Percentiles rank a stretch among this genome's conserved stretches.
Conservation (phyloP, 2,888 invertebrate genomes). For the Trissolcus brochymenae region DNA sequence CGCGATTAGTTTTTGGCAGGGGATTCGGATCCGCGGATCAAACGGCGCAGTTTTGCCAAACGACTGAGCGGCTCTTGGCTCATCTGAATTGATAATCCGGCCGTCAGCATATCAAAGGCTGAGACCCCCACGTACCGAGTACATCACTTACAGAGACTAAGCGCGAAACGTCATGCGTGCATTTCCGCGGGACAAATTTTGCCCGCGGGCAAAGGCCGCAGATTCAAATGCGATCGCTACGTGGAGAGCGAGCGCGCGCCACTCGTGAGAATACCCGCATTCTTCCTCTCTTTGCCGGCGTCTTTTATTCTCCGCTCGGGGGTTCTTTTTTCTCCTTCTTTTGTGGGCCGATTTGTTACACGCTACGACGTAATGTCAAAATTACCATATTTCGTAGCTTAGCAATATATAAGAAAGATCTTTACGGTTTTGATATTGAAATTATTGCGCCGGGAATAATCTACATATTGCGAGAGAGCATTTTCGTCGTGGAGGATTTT, state of each 20-base stretch:
- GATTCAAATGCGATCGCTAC: constrained; percentile 67
- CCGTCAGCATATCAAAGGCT: constrained; percentile 76
- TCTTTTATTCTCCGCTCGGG: constrained; percentile 32
- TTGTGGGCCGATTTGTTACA: constrained; percentile 35
- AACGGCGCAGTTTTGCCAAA: constrained; percentile 74
- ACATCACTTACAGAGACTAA: constrained; percentile 26
- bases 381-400: constrained; percentile 38
- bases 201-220: constrained; percentile 54
- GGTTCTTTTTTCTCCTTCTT: constrained; percentile 2
- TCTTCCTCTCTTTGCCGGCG: constrained; percentile 18
- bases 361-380: constrained; percentile 3
- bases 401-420: constrained; percentile 21
- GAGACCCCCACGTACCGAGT: constrained; percentile 31
- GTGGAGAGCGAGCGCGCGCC: constrained; percentile 44
- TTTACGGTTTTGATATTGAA: constrained; percentile 44
- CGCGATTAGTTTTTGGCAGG: too few species aligned
- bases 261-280: constrained; percentile 64
- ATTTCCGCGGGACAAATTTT: constrained; percentile 56
- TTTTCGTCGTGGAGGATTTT: constrained; percentile 4
- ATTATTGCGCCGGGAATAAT: constrained; percentile 20
- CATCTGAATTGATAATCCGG: constrained; percentile 76
- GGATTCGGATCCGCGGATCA: constrained; percentile 66
- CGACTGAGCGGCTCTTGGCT: constrained; percentile 63
- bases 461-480: constrained; percentile 10
- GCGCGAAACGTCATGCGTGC: constrained; percentile 53